Base-by-base conservation (phyloP, 2,113 vertebrate genomes). In the Hiodon alosoides region DNA sequence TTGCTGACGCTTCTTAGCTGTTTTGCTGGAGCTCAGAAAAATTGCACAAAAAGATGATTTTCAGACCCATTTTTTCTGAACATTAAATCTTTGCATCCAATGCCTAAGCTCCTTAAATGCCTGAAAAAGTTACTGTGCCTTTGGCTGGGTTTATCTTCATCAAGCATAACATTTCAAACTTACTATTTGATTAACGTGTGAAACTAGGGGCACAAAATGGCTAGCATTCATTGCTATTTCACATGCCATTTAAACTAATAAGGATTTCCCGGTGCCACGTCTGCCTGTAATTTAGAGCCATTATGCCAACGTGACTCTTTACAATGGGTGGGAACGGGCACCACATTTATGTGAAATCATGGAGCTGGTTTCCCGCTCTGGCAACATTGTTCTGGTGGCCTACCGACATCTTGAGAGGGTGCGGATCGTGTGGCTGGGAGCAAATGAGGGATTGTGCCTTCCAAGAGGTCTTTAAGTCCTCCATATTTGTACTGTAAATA, bases 351-450 rank as follows among this genome's bases (percentile, higher is more conserved):
- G 48, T 69, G 14, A 48, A 69, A 54, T 52, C 48, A 52, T 69
- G 48, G 51, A 78, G 69, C 31, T 62, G 71, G 76, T 74, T 74
- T 71, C 47, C 58, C 75, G 61, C 65, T 16, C 66, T n/a, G 74
- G 72, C 75, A 51, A 77, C 80, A 75, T 71, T 80, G 47, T 79
- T 76, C 79, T 79, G 76, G 65, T 13, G 58, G 78, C 74, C 81
- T 72, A 79, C 79, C 70, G 61, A n/a, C 66, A 51, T 16, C 71
- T 74, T 82, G 77, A 77, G 87, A 51, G 48, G 88, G 87, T 87
- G 90, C 89, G 88, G 86, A 86, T 81, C 51, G 65, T 87, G 90
- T 86, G 88, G 90, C 80, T 83, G 71, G 80, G 83, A 84, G 78
- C 85, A 89, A 81, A 84, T 81, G 78, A 82, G 62, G 53, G 74